phyloP scores from a whole-genome alignment of 2,888 invertebrate genomes.

The Lysandra bellargus region DNA sequence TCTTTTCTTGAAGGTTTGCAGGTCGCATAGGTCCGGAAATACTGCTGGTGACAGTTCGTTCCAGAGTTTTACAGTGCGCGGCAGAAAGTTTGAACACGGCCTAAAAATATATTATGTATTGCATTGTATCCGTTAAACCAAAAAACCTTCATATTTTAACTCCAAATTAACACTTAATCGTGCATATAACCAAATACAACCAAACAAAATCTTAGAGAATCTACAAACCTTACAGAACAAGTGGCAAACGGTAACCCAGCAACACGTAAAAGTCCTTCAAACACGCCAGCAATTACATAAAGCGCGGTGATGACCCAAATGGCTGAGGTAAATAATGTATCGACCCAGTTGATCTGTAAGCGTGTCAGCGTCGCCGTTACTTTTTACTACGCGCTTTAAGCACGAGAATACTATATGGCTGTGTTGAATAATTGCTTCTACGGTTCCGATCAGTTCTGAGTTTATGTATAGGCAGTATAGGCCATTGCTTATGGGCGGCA shows the following conservation, averaged over 20 bases:
- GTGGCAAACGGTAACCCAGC: background rate
- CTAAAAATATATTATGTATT: no score
- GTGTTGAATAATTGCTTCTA: slow-evolving; percentile 30
- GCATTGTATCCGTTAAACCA: no score
- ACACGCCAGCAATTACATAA: slow-evolving; percentile 33
- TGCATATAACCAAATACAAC: background rate
- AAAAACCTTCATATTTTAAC: no score
- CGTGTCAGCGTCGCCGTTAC: slow-evolving; percentile 40
- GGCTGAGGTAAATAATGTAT: slow-evolving; percentile 40
- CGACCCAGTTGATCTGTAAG: slow-evolving; percentile 41
- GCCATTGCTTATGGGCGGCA: no score
- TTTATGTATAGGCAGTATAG: no score
- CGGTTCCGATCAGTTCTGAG: background rate
- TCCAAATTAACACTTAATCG: no score
- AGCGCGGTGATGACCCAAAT: slow-evolving; percentile 38
- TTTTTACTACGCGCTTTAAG: slow-evolving; percentile 37
- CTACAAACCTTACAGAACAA: background rate
- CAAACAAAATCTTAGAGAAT: background rate
- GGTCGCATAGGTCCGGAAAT: no score
- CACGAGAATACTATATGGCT: slow-evolving; percentile 36
- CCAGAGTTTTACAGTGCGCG: no score
- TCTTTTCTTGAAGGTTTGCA: no score
- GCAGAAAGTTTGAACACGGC: no score
- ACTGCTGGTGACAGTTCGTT: no score
- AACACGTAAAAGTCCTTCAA: slow-evolving; percentile 27